Evolutionary conservation across 1,140 invertebrate species (phyloP), one percentile per base, ranked within the genome.

Genomic region (Drosophila arawakana): DNA sequence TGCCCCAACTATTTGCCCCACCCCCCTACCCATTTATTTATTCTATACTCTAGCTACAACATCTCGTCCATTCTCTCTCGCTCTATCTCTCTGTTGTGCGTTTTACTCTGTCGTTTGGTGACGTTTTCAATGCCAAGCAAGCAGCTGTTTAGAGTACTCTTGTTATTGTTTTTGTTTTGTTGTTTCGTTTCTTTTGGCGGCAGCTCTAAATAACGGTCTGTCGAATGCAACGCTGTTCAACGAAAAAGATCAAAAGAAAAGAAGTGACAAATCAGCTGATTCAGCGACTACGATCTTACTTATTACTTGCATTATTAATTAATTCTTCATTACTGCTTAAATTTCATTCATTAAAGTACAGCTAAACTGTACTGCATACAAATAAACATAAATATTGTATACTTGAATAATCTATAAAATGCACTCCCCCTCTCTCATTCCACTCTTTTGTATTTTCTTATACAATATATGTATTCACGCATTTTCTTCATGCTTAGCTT

Each of bases 41-140:
- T 13, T 55, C 55, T 18, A 25, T 67, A 25, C 6, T 50, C 61
- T 49, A 54, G 37, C 61, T 43, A 25, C 50, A 47, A 30, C 3
- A 47, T 59, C 41, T 15, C 41, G n/a, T 8, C 10, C 30, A 1
- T n/a, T 46, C 58, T 49, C 59, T 15, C 59, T 55, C 25, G 30
- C 52, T 10, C 21, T 47, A 25, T 43, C 52, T 55, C 39, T 35
- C n/a, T 50, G 34, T 15, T 54, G 46, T 30, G 25, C 46, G 11
- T 25, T 25, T 18, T 43, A 15, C 55, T 75, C 37, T 57, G 37
- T 39, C 46, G 34, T 63, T 63, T 58, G 34, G 21, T 58, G 57
- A 61, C 72, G 54, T 74, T 86, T 86, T 86, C 83, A 86, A 86
- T 86, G 83, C 83, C 83, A 86, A 88, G 80, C 83, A 66, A 86